Conservation (phyloP, 1,140 invertebrate species). For the Onthophagus taurus region DNA sequence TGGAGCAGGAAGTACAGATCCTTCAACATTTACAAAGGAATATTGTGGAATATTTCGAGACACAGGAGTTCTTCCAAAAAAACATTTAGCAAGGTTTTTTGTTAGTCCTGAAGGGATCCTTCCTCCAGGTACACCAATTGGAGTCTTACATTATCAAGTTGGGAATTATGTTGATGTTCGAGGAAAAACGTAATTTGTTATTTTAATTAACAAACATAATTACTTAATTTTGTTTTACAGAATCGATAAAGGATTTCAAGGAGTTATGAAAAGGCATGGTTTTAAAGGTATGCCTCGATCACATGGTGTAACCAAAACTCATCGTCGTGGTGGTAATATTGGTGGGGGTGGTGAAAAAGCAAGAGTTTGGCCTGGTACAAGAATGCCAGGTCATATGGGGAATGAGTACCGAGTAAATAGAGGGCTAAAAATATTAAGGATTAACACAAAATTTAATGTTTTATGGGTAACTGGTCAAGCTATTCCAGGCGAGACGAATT, state of each 20-base stretch:
- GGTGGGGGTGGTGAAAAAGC: constrained; percentile 75
- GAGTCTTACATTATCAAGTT: constrained; percentile 79
- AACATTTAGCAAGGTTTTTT: constrained; percentile 71
- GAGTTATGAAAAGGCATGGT: constrained; percentile 93
- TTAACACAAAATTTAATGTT: constrained; percentile 91
- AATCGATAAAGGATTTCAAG: constrained; percentile 93
- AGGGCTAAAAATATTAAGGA: constrained; percentile 77
- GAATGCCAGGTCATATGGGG: constrained; percentile 97
- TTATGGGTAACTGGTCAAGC: constrained; percentile 75
- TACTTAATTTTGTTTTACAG: constrained; percentile 41
- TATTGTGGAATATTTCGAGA: constrained; percentile 82
- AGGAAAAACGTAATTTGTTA: constrained; percentile 76
- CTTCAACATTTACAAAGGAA: constrained; percentile 75
- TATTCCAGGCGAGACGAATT: constrained; percentile 72
- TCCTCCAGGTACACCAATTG: constrained; percentile 81
- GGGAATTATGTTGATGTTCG: constrained; percentile 86
- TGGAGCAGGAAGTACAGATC: constrained; percentile 83
- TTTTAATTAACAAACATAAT: constrained; percentile 10
- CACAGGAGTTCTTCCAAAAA: constrained; percentile 84
- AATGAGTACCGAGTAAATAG: constrained; percentile 59
- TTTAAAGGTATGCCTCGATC: constrained; percentile 88
- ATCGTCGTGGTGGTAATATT: constrained; percentile 84
- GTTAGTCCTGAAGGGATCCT: constrained; percentile 81
- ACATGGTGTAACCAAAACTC: constrained; percentile 92
- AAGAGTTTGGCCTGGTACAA: constrained; percentile 88